Base-by-base conservation (phyloP, 2,113 vertebrate genomes). In the Dipodomys spectabilis region DNA sequence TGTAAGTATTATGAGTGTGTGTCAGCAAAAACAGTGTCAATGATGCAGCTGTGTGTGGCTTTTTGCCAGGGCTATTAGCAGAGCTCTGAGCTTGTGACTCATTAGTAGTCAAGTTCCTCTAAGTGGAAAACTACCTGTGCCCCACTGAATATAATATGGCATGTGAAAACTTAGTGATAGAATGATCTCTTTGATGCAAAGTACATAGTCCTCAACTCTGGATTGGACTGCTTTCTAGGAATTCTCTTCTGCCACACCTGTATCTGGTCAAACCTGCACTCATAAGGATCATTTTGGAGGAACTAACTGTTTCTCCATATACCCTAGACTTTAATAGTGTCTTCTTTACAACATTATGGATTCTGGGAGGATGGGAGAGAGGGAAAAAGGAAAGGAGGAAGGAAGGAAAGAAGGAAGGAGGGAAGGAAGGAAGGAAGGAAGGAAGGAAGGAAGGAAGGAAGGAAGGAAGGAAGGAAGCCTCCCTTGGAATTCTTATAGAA, bases 41-140 rank as follows among this genome's bases (percentile, higher is more conserved):
- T 16, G 27, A 39, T 65, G 45, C 5, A 49, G 82, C 45, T 65
- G 22, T 77, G 32, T 5, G 35, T 68, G n/a, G 80, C 81, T 79
- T 90, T 64, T 62, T 81, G 44, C 81, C 87, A 88, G 79, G 44
- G 25, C 62, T 75, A 75, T 60, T 67, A 90, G 87, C 90, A 82
- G 84, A 84, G 28, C 9, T 45, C 57, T 45, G 44, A 86, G 18
- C 32, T 73, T 86, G 71, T 94, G 88, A 95, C 64, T 96, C 92
- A 90, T 82, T 84, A 30, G 64, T 82, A 90, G 78, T 72, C 71
- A 86, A 86, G 65, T 68, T 92, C 30, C 62, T 60, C 27, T 45
- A 80, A 94, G 68, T 88, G 71, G 25, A 81, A 85, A 94, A 77
- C 86, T 82, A 94, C 94, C 82, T 94, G 27, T 28, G 35, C 64